Percentiles rank a stretch among this genome's conserved stretches.
These are phyloP conservation scores for Andricus grossulariae DNA, from an alignment of 1,140 invertebrate species.

Conservation along the genomic window DNA sequence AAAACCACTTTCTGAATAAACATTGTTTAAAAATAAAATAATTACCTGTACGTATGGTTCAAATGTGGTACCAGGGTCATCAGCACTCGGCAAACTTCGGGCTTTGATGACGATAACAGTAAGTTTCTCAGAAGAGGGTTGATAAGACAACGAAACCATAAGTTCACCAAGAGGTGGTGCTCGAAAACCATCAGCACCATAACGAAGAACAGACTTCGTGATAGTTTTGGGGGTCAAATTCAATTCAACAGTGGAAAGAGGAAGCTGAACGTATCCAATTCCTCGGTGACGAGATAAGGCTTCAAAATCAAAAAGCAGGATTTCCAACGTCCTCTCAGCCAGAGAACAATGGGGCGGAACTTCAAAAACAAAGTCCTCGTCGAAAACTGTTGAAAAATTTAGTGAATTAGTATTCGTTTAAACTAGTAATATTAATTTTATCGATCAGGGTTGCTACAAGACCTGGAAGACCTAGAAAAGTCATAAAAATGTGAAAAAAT, in stretches of 20 bases:
- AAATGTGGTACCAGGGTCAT: slow-evolving; percentile 76
- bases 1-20: slow-evolving; percentile 3
- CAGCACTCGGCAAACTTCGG: slow-evolving; percentile 81
- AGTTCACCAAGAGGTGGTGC: slow-evolving; percentile 81
- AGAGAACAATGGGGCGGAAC: slow-evolving; percentile 78
- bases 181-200: slow-evolving; percentile 62
- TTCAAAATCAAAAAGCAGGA: slow-evolving; percentile 82
- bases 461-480: too few species aligned
- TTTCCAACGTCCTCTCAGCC: slow-evolving; percentile 75
- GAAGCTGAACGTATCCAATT: slow-evolving; percentile 77
- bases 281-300: slow-evolving; percentile 79
- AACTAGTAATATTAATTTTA: too few species aligned
- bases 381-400: slow-evolving; percentile 78
- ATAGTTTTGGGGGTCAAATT: slow-evolving; percentile 56
- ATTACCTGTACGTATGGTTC: slow-evolving; percentile 89
- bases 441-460: too few species aligned
- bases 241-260: slow-evolving; percentile 72
- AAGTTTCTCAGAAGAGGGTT: slow-evolving; percentile 86
- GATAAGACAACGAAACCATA: slow-evolving; percentile 89
- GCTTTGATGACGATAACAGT: slow-evolving; percentile 90
- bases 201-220: slow-evolving; percentile 60
- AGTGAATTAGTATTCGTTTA: slow-evolving; percentile 39
- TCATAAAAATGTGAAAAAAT: too few species aligned
- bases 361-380: slow-evolving; percentile 85
- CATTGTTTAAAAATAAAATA: neutral